Evolutionary conservation across 2,888 invertebrate species (phyloP), one percentile per base, ranked within the genome.

Genomic region (Atethmia centrago): DNA sequence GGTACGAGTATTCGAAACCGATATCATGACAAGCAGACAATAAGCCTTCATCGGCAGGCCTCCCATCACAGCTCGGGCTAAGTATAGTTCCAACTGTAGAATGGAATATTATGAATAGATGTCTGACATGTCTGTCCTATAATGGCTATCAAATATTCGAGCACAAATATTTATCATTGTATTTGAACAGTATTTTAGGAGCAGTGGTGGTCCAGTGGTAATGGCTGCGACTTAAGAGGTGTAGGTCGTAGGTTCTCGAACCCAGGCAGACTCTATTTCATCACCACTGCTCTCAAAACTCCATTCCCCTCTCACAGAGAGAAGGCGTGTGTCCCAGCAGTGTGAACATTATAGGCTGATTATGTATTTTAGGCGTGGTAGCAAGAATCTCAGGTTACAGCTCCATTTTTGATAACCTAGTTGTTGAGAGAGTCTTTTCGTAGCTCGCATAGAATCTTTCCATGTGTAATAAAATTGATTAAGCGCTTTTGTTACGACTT

Each of bases 1-100:
- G 85, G 82, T 67, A 72, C 42, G 71, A 65, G 82, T 68, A 69
- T 56, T 80, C 61, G 62, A 67, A 63, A 74, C 66, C 70, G 77
- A 80, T 85, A 85, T 76, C 71, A 78, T 83, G 85, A 83, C 78
- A 76, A 56, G 76, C 71, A 80, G 59, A 85, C 85, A 85, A 80
- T 80, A 72, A 62, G 72, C 78, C 70, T 76, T 84, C 80, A 84
- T 80, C 77, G 72, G 63, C 77, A 80, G 65, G 66, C 80, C 71
- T 71, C 74, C 49, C 68, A 69, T 72, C 70, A 77, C 55, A 25
- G 21, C 51, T 21, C 14, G 31, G 40, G 63, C 51, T 77, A 73
- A 47, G 59, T 78, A 71, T 72, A 79, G 71, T 55, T 67, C 16
- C 40, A 56, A 61, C 40, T 71, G 42, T 58, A 67, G 74, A 71